Evolutionary conservation across 2,888 invertebrate genomes (phyloP), one percentile per base, ranked within the genome.

Genomic region (Sarcophaga rosellei): DNA sequence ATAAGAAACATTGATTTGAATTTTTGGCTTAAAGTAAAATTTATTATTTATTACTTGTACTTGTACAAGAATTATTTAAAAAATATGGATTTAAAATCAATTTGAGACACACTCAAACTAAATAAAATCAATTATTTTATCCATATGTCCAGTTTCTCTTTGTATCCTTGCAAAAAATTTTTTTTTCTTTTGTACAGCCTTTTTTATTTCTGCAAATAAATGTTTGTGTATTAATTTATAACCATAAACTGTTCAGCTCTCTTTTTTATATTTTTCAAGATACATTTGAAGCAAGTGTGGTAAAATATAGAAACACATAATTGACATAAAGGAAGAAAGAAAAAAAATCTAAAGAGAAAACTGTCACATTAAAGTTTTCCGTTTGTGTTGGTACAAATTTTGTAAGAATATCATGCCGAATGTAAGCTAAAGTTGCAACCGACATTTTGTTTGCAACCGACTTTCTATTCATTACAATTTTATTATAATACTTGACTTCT

Each of bases 331-430:
- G 17, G 17, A 53, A 15, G 10, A 15, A 3, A 5, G 1, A 53
- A 15, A 53, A 53, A 53, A 53, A 78, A 69, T 3, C 53, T 69
- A 70, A 69, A 68, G 70, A 61, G 53, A 53, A 53, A 86, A 82
- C 77, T 84, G 80, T 83, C 77, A 83, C 74, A 84, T 62, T 10
- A 35, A 83, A 70, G 61, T 81, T 65, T 82, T 76, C 45, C 0
- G 35, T 35, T 35, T 35, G 35, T 35, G 35, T 35, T 10, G 35
- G 10, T 2, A 35, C 35, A 35, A 35, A 35, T 35, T 35, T 35
- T 3, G 35, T 35, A 10, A 35, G 2, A 10, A 2, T 8, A 35
- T 35, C 0, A 2, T 35, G 35, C 10, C 35, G 8, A 35, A 35
- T 8, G 8, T 2, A 2, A 35, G 6, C 1, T 35, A 5, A 35